phyloP scores from a whole-genome alignment of 64 coral and sea anemone species.

The Pocillopora damicornis region DNA sequence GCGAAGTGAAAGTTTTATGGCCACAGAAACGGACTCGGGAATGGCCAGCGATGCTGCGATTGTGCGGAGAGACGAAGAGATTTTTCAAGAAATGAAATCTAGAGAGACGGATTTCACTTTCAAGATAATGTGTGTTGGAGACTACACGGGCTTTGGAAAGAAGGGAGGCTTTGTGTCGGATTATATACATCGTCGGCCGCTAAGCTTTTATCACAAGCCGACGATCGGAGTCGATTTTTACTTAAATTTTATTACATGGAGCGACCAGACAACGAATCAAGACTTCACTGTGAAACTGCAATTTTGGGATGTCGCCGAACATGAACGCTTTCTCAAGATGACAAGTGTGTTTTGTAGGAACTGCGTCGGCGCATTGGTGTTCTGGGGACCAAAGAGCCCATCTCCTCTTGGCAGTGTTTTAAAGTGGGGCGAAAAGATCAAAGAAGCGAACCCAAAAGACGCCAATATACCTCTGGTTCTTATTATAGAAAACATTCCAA shows the following conservation, averaged over 20 bases:
- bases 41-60: conserved; percentile 35
- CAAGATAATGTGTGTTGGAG: conserved; percentile 93
- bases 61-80: conserved; percentile 45
- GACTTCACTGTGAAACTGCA: conserved; percentile 72
- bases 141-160: conserved; percentile 92
- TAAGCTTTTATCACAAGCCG: conserved; percentile 92
- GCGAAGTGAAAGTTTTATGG: conserved; percentile 1
- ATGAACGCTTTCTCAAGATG: conserved; percentile 93
- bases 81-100: conserved; percentile 53
- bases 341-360: conserved; percentile 81
- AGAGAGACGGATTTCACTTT: conserved; percentile 84
- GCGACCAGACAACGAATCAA: conserved; percentile 42
- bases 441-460: conserved; percentile 73
- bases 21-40: conserved; percentile 8
- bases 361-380: conserved; percentile 74
- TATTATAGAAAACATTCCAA: conserved; percentile 89
- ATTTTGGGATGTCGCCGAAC: conserved; percentile 93
- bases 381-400: conserved; percentile 95
- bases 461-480: conserved; percentile 76
- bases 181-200: conserved; percentile 78
- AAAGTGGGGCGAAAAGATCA: conserved; percentile 89
- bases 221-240: conserved; percentile 93
- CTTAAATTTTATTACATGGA: conserved; percentile 82
- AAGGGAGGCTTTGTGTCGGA: conserved; percentile 87
- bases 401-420: conserved; percentile 75